phyloP scores from a whole-genome alignment of 1,140 invertebrate genomes.

The Drosophila nigromelanica region DNA sequence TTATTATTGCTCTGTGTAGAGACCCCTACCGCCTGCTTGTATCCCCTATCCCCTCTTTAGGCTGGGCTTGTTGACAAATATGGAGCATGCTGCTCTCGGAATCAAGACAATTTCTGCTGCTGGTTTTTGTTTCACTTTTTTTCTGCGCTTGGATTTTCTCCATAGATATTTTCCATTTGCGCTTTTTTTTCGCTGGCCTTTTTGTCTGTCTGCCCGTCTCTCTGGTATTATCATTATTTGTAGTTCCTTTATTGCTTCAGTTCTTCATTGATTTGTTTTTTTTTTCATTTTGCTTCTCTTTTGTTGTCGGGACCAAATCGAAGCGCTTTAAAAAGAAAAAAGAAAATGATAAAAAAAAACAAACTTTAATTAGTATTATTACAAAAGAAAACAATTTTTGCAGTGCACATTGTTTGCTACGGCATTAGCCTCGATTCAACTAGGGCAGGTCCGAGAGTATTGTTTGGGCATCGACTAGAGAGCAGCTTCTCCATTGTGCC shows the following conservation, averaged over 20 bases:
- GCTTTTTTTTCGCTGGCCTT: conserved; percentile 31
- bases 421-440: conserved; percentile 69
- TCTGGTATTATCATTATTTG: conserved; percentile 51
- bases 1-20: conserved; percentile 35
- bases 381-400: conserved; percentile 77
- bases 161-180: conserved; percentile 61
- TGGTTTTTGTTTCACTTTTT: conserved; percentile 46
- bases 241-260: conserved; percentile 42
- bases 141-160: conserved; percentile 56
- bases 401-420: conserved; percentile 51
- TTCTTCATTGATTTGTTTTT: conserved; percentile 54
- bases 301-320: conserved; percentile 37
- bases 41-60: not conserved
- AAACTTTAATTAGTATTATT: conserved; percentile 79
- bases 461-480: not conserved
- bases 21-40: not conserved
- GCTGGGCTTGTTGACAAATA: conserved; percentile 51
- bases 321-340: conserved; percentile 33
- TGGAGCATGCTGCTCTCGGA: conserved; percentile 32
- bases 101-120: conserved; percentile 35
- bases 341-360: conserved; percentile 28
- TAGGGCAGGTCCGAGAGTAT: conserved; percentile 11
- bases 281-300: conserved; percentile 6
- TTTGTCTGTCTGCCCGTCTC: not conserved
- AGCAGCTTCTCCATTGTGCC: conserved; percentile 18